Percentiles rank a stretch among this genome's conserved stretches.
phyloP scores from a whole-genome alignment of 2,797 vertebrate genomes.

The Hipposideros larvatus region DNA sequence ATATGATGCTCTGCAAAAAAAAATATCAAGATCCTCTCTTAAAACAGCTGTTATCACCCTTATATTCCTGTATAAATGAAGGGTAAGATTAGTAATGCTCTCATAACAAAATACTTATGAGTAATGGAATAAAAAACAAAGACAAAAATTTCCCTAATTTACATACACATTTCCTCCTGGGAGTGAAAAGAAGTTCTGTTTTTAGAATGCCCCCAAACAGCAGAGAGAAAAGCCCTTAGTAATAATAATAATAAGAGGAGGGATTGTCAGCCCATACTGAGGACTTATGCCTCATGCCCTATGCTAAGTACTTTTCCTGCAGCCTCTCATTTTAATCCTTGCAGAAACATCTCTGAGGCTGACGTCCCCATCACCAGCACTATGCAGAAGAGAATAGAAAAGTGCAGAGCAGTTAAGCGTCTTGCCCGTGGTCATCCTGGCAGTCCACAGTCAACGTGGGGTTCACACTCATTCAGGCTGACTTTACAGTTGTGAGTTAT shows the following conservation, averaged over 20 bases:
- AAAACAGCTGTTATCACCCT: conserved; percentile 75
- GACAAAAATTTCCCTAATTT: conserved; percentile 70
- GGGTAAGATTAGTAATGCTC: conserved; percentile 67
- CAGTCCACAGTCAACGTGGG: background rate
- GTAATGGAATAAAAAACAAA: conserved; percentile 75
- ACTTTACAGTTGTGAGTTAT: background rate
- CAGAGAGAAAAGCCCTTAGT: background rate
- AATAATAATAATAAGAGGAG: background rate
- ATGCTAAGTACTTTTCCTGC: background rate
- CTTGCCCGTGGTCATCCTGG: background rate
- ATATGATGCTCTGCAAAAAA: conserved; percentile 64
- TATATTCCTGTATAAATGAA: conserved; percentile 68
- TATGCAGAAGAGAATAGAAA: background rate
- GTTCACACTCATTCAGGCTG: background rate
- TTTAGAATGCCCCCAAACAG: conserved; percentile 59
- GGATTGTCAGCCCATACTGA: background rate
- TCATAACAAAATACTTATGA: conserved; percentile 50
- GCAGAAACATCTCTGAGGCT: background rate
- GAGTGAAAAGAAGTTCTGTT: conserved; percentile 61
- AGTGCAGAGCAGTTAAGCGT: background rate
- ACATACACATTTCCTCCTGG: conserved; percentile 66
- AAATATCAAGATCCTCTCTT: conserved; percentile 63
- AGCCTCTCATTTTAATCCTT: background rate
- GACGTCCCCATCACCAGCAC: background rate
- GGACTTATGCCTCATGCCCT: background rate